Conservation (phyloP, 2,113 vertebrate species). For the Etheostoma cragini region DNA sequence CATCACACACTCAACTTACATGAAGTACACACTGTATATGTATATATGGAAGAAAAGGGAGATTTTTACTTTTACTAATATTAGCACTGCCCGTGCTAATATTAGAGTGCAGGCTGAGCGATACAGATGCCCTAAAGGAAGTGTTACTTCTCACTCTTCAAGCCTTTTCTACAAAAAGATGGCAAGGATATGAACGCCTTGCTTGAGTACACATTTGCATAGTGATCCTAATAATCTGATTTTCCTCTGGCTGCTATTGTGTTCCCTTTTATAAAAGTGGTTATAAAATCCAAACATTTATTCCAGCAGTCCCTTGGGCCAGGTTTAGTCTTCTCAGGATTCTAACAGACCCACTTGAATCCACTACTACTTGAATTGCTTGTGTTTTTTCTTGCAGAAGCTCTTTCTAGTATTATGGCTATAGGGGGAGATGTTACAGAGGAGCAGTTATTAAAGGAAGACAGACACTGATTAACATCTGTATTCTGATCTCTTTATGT, state of each 20-base stretch:
- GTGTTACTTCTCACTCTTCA: conserved; percentile 54
- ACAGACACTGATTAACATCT: not conserved
- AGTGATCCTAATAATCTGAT: conserved; percentile 78
- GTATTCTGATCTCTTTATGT: not conserved
- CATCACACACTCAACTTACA: not conserved
- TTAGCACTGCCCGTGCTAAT: conserved; percentile 43
- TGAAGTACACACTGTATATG: not conserved
- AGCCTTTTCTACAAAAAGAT: conserved; percentile 59
- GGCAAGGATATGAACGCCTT: conserved; percentile 47
- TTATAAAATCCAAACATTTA: conserved; percentile 67
- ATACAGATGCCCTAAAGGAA: conserved; percentile 66
- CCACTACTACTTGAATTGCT: not conserved
- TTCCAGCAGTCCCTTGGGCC: conserved; percentile 59
- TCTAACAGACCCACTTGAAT: conserved; percentile 55
- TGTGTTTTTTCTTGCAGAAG: conserved; percentile 11
- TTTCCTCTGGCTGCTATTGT: conserved; percentile 74
- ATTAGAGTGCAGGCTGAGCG: conserved; percentile 42
- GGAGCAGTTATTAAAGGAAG: not conserved
- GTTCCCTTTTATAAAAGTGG: conserved; percentile 72
- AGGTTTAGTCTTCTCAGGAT: conserved; percentile 60
- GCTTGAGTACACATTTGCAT: conserved; percentile 72
- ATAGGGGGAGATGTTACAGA: not conserved
- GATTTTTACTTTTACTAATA: conserved; percentile 53
- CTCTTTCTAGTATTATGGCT: conserved; percentile 18
- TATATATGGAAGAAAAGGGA: conserved; percentile 4